Evolutionary conservation across 2,888 invertebrate species (phyloP).

Genomic region (Oligia fasciuncula): DNA sequence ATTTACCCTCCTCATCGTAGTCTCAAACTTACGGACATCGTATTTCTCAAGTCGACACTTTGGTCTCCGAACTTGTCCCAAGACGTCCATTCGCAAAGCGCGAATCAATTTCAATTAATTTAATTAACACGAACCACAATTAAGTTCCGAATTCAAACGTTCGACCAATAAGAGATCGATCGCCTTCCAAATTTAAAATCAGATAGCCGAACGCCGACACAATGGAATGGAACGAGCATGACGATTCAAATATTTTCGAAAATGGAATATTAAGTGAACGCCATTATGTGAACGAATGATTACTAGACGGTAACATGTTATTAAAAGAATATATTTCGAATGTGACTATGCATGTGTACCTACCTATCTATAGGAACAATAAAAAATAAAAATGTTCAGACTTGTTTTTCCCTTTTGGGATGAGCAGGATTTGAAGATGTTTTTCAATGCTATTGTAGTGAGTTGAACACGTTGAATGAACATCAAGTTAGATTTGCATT

Average conservation of each 20-base stretch:
- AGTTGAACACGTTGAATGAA: slow-evolving; percentile 17
- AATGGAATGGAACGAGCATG: slow-evolving; percentile 89
- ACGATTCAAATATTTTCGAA: slow-evolving; percentile 89
- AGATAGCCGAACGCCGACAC: slow-evolving; percentile 85
- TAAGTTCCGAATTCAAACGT: slow-evolving; percentile 80
- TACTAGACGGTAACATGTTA: slow-evolving; percentile 84
- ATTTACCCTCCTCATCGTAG: slow-evolving; percentile 6
- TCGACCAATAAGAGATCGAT: slow-evolving; percentile 83
- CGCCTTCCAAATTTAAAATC: slow-evolving; percentile 88
- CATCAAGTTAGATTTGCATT: slow-evolving; percentile 27
- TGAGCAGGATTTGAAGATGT: slow-evolving; percentile 35
- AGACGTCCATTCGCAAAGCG: slow-evolving; percentile 39
- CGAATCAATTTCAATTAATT: slow-evolving; percentile 68
- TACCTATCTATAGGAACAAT: slow-evolving; percentile 19
- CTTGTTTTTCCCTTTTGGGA: slow-evolving; percentile 35
- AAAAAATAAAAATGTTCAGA: slow-evolving; percentile 42
- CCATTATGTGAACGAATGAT: slow-evolving; percentile 87
- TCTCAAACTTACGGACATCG: slow-evolving; percentile 26
- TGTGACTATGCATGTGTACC: slow-evolving; percentile 47
- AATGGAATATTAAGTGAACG: slow-evolving; percentile 89
- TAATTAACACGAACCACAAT: slow-evolving; percentile 76
- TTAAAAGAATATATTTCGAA: slow-evolving; percentile 78
- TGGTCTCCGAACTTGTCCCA: slow-evolving; percentile 37
- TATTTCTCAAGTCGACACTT: slow-evolving; percentile 33
- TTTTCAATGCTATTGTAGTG: slow-evolving; percentile 33